Base-by-base conservation (phyloP, 2,113 vertebrate genomes). In the Hipposideros armiger region DNA sequence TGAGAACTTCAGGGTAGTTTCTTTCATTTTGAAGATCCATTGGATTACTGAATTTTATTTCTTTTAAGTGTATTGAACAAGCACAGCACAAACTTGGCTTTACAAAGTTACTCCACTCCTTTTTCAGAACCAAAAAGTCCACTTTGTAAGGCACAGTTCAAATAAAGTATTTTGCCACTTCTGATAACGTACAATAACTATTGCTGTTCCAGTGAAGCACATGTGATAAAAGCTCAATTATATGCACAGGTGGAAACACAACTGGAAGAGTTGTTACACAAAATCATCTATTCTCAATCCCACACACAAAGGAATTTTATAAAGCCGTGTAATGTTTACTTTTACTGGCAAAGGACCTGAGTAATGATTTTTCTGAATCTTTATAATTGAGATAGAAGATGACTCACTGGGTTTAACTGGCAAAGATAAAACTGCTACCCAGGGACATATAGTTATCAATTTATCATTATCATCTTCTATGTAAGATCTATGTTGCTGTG, bases 231-330 rank as follows among this genome's bases (percentile, higher is more conserved):
- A 82, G 76, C 24, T 83, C 62, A 85, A 74, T 69, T 91, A 90
- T 58, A 50, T 84, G 74, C 56, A 84, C 14, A 15, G 69, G 26
- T 5, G 15, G 74, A 81, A 95, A 95, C 52, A 92, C 30, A 69
- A 85, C 52, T 47, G 28, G n/a, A 16, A 76, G 19, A 81, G 66
- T 89, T 74, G 74, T 32, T 83, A 60, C 87, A 87, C 45, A 85
- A 92, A 96, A 66, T 81, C 72, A 60, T 70, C 72, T 88, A 73
- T 94, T 88, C 62, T 84, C 58, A 80, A 47, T 76, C 64, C 40
- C 97, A 40, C 56, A 81, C 60, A 95, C 9, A 87, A 78, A 90
- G 22, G n/a, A 87, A 91, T 95, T 47, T 90, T 72, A 88, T 62
- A 93, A 91, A 85, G 72, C 58, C 94, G 82, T 32, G 88, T 67